phyloP scores from a whole-genome alignment of 2,888 invertebrate species.

The Parnassius glacialis region DNA sequence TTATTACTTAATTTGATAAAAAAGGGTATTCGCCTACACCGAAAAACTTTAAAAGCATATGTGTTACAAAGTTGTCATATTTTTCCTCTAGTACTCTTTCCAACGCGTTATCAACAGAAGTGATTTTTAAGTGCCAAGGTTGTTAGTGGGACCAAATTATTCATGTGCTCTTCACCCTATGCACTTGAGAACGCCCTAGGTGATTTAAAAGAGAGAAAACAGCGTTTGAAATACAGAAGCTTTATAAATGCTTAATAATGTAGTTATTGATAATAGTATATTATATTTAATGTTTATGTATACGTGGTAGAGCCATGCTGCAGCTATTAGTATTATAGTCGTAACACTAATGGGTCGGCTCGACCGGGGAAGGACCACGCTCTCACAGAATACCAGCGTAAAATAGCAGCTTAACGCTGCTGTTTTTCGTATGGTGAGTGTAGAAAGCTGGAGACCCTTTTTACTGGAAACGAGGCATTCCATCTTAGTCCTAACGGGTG shows the following conservation, averaged over 20 bases:
- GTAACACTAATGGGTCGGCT: no score
- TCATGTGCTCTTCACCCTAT: constrained; percentile 12
- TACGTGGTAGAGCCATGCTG: no score
- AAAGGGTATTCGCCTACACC: background rate
- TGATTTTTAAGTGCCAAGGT: constrained; percentile 16
- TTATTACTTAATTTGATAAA: background rate
- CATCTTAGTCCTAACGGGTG: no score
- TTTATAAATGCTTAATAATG: background rate
- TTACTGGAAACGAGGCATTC: no score
- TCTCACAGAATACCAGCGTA: no score
- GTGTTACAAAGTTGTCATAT: background rate
- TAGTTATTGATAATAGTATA: background rate
- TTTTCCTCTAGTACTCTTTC: constrained; percentile 12
- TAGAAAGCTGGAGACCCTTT: no score
- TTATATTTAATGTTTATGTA: no score
- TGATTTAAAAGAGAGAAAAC: constrained; percentile 8
- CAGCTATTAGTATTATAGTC: no score
- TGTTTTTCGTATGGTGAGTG: no score
- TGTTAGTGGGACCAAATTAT: constrained; percentile 13
- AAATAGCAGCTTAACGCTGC: no score
- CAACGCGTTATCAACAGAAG: constrained; percentile 10
- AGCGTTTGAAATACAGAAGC: constrained; percentile 12
- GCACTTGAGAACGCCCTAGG: constrained; percentile 14
- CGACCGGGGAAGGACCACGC: no score
- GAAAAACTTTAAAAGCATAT: constrained; percentile 1